phyloP scores from a whole-genome alignment of 2,888 invertebrate species.

The Artemia sinica region DNA sequence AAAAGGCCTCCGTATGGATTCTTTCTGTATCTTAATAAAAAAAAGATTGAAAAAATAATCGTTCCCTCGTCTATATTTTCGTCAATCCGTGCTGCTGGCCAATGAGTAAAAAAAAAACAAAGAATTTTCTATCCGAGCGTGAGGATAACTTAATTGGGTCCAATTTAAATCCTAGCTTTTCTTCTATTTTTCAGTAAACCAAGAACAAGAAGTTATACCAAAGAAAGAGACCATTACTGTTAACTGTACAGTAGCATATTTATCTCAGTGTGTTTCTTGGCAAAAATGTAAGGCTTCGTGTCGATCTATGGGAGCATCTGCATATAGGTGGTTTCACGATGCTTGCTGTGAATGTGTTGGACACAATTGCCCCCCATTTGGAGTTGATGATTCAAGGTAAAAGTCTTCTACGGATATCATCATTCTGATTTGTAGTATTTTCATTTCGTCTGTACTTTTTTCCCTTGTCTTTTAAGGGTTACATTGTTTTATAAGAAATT shows the following conservation, averaged over 20 bases:
- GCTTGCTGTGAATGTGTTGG: constrained; percentile 89
- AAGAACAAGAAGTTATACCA: constrained; percentile 36
- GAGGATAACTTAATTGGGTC: constrained; percentile 13
- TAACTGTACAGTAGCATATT: constrained; percentile 80
- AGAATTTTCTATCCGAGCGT: too few relatives aligned
- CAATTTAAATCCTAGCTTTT: constrained; percentile 18
- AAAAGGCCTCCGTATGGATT: too few relatives aligned
- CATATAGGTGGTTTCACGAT: constrained; percentile 72
- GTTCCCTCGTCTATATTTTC: too few relatives aligned
- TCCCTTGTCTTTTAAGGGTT: too few relatives aligned
- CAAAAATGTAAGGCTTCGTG: constrained; percentile 70
- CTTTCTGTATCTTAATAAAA: too few relatives aligned
- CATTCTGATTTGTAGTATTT: too few relatives aligned
- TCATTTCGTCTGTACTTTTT: too few relatives aligned
- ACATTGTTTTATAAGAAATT: too few relatives aligned
- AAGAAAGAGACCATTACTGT: constrained; percentile 38
- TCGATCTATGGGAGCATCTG: constrained; percentile 60
- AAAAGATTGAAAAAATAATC: too few relatives aligned
- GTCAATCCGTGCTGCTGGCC: too few relatives aligned
- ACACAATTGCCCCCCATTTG: constrained; percentile 69
- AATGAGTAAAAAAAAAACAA: too few relatives aligned
- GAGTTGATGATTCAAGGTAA: constrained; percentile 63
- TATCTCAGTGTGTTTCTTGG: constrained; percentile 72
- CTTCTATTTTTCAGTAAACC: constrained; percentile 29
- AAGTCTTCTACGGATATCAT: neutral